These are phyloP conservation scores for Cladopsammia gracilis DNA, from an alignment of 64 coral and sea anemone species.

Conservation along the genomic window DNA sequence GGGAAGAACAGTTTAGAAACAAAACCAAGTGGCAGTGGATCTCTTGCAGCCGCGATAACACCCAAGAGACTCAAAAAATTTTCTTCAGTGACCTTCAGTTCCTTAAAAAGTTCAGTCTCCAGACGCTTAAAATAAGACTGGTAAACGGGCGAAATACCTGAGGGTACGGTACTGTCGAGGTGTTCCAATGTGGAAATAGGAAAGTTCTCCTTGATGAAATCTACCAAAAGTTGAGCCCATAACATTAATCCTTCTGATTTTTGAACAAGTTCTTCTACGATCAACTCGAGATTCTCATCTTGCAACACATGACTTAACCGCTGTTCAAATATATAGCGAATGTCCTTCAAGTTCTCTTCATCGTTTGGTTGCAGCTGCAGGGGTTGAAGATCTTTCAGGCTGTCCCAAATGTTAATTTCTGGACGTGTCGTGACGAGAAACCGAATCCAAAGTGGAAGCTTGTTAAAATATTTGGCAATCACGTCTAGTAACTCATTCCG, in stretches of 20 bases:
- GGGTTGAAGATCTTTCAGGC: background rate
- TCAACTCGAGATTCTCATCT: background rate
- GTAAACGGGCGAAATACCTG: slow-evolving; percentile 33
- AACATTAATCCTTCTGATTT: slow-evolving; percentile 39
- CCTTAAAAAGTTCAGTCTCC: background rate
- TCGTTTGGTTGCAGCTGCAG: background rate
- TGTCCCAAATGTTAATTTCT: background rate
- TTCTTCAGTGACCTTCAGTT: background rate
- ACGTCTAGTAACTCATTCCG: slow-evolving; percentile 4
- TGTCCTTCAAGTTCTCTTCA: slow-evolving; percentile 4
- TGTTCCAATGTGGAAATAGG: background rate
- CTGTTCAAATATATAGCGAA: background rate
- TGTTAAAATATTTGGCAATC: background rate
- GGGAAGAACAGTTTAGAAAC: background rate
- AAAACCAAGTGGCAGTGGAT: slow-evolving; percentile 25
- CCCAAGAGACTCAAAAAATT: slow-evolving; percentile 24
- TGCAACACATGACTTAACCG: background rate
- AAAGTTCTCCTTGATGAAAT: background rate
- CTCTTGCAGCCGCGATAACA: slow-evolving; percentile 19
- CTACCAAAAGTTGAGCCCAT: slow-evolving; percentile 22
- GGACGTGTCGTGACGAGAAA: slow-evolving; percentile 53
- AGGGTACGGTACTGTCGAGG: background rate
- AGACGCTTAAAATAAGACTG: slow-evolving; percentile 36
- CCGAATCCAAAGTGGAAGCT: slow-evolving; percentile 8
- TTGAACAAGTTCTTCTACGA: slow-evolving; percentile 18